Base-by-base conservation (phyloP, 2,113 vertebrate genomes). In the Syrmaticus mikado region DNA sequence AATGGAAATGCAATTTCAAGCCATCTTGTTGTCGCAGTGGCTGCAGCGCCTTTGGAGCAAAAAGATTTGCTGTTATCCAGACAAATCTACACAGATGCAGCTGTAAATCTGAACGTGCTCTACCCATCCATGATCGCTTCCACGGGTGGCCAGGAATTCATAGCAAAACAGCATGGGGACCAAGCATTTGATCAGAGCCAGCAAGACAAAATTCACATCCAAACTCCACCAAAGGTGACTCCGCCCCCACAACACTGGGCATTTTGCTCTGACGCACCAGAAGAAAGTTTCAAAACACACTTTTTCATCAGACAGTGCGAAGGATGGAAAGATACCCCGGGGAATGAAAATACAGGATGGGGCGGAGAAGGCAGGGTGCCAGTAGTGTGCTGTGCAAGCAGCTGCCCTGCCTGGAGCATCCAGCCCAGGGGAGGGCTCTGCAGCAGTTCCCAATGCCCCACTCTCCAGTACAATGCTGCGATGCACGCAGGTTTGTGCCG, bases 1-100 rank as follows among this genome's bases (percentile, higher is more conserved):
- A 97, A 96, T 96, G 95, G 96, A 95, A 97, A 93, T 90, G 90
- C 76, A 85, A 79, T 88, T 91, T 94, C 81, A 91, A 94, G 90
- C 83, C 43, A 88, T 88, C 80, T 90, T 78, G 94, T 94, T 95
- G 93, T 91, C 40, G 0, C 70, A 70, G 79, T 0, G 61, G 71
- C 88, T 92, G 81, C 84, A 85, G 62, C 19, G 85, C 84, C 77
- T 91, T 86, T 53, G 28, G 92, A 96, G 91, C 70, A 94, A 62
- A 53, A 87, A 94, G 93, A 85, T 82, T 90, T 80, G 92, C 70
- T 85, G 77, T 92, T 97, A 94, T 96, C 96, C 75, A 30, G n/a
- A 91, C 85, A 80, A 81, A 96, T 94, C 93, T 73, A 68, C 76
- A 82, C 82, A 94, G 82, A 95, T 78, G 75, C 81, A 73, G 77